Evolutionary conservation across 2,888 invertebrate genomes (phyloP), one percentile per base, ranked within the genome.

Genomic region (Nectonema munidae): DNA sequence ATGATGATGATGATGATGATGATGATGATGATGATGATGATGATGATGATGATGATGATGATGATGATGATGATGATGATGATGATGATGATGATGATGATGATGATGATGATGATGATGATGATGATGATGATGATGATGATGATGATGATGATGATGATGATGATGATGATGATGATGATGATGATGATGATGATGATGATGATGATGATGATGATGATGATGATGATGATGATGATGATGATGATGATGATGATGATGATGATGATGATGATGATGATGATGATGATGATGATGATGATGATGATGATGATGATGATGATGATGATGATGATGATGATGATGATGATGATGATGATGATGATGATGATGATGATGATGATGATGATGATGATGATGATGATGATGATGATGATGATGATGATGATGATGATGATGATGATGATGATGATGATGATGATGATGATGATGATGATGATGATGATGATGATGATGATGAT

Each of bases 1-100:
- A 25, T n/a, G n/a, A 25, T 25, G n/a, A 25, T 25, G n/a, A 25
- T 25, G n/a, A 25, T 25, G n/a, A 25, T 25, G n/a, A 25, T 25
- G n/a, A 25, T 25, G n/a, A 25, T 25, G n/a, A 25, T 25, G n/a
- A 25, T 25, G n/a, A 25, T 25, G n/a, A 25, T 6, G 6, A 25
- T 9, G n/a, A 9, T 9, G 6, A 25, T n/a, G 6, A 25, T 25
- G n/a, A 25, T 25, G n/a, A 25, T 25, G n/a, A 25, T 25, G n/a
- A 25, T 25, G n/a, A 25, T 25, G n/a, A 25, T 25, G n/a, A 25
- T 25, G n/a, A 25, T 25, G n/a, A 25, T 25, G n/a, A 25, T 25
- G n/a, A 25, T 25, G n/a, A 25, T 25, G n/a, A 25, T 25, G n/a
- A 25, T 25, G n/a, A 25, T 25, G n/a, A 25, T 25, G n/a, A 25